Evolutionary conservation across 2,888 invertebrate species (phyloP).

Genomic region (Acrobasis consociella): DNA sequence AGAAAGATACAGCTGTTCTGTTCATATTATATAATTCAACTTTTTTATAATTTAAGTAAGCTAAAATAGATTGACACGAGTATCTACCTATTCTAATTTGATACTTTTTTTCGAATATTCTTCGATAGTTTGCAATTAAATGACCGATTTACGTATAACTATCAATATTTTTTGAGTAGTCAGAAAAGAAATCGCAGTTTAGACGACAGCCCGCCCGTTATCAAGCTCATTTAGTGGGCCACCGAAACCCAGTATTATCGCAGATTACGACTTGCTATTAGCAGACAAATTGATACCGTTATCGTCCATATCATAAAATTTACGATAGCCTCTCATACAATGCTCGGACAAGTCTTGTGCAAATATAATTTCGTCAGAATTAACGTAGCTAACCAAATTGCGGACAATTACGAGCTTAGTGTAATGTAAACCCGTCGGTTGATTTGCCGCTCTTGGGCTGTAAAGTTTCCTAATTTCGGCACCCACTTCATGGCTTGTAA

Average conservation of each 20-base stretch:
- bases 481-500: neutral
- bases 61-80: too few relatives aligned
- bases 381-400: constrained; percentile 21
- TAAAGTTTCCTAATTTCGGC: constrained; percentile 14
- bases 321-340: constrained; percentile 62
- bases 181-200: constrained; percentile 16
- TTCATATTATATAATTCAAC: too few relatives aligned
- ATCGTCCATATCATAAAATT: constrained; percentile 70
- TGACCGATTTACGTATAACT: too few relatives aligned
- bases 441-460: neutral
- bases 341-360: constrained; percentile 64
- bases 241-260: constrained; percentile 57
- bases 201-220: constrained; percentile 47
- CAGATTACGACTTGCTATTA: constrained; percentile 57
- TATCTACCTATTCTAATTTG: too few relatives aligned
- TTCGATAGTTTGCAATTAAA: too few relatives aligned
- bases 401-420: constrained; percentile 15
- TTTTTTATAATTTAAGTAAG: too few relatives aligned
- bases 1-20: too few relatives aligned
- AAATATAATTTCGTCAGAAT: constrained; percentile 62
- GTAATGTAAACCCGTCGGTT: constrained; percentile 13
- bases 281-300: constrained; percentile 70
- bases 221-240: constrained; percentile 59
- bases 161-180: constrained; percentile 17
- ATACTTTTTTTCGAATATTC: too few relatives aligned